Conservation (phyloP, 2,888 invertebrate genomes). For the Ditula angustiorana region DNA sequence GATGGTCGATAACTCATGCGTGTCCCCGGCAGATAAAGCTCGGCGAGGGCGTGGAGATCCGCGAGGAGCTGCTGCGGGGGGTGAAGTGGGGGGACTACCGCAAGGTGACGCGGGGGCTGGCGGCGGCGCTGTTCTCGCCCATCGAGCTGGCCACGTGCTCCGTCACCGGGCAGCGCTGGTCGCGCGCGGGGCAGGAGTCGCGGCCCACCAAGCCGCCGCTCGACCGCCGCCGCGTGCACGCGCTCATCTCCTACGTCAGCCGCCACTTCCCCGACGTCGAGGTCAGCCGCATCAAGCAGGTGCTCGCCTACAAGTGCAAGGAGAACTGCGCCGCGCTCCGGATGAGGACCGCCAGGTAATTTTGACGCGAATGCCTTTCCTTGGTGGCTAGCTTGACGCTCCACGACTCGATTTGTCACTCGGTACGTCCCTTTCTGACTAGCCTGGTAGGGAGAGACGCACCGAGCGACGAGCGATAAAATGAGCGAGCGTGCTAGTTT, state of each 20-base stretch:
- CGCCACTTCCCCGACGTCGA: slow-evolving; percentile 90
- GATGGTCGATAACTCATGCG: slow-evolving; percentile 4
- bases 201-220: slow-evolving; percentile 91
- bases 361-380: slow-evolving; percentile 24
- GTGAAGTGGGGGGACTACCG: slow-evolving; percentile 91
- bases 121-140: slow-evolving; percentile 90
- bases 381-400: not conserved
- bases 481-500: no score
- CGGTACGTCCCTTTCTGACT: no score
- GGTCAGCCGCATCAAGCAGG: slow-evolving; percentile 91
- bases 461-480: no score
- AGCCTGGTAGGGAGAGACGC: no score
- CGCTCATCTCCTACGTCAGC: slow-evolving; percentile 91
- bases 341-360: slow-evolving; percentile 90
- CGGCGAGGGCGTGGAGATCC: slow-evolving; percentile 90
- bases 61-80: slow-evolving; percentile 88
- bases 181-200: slow-evolving; percentile 89
- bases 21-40: slow-evolving; percentile 86
- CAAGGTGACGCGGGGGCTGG: slow-evolving; percentile 89
- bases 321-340: slow-evolving; percentile 91
- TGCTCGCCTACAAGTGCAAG: slow-evolving; percentile 91
- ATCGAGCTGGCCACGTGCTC: slow-evolving; percentile 91
- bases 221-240: slow-evolving; percentile 90
- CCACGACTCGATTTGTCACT: no score
- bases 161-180: slow-evolving; percentile 91